Evolutionary conservation across 2,888 invertebrate species (phyloP), one percentile per base, ranked within the genome.

Genomic region (Napeogenes inachia): DNA sequence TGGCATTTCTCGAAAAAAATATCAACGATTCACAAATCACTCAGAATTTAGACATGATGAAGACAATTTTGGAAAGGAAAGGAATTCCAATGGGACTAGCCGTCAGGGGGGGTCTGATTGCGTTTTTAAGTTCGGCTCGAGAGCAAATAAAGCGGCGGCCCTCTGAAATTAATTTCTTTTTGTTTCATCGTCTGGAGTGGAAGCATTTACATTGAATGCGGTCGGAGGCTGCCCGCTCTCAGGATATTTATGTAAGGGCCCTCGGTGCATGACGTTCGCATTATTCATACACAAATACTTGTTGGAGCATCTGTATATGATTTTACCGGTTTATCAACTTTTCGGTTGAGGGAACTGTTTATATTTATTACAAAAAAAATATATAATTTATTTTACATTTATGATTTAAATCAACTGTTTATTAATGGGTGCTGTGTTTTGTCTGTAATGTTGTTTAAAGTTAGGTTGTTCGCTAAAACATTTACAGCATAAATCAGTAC

Each of bases 161-260:
- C 83, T 87, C 82, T 81, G 82, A 90, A 89, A 89, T 89, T 89
- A 89, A 90, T 89, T 89, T 90, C 70, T 85, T 89, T 89, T 89
- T 89, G 89, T 89, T 89, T 89, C 82, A 82, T 78, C 85, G 88
- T 89, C 87, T 88, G 87, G 82, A 81, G 83, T 79, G 82, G 79
- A 72, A 73, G 82, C 85, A 90, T 90, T 90, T 88, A 89, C 89
- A 90, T 90, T 90, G 87, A 90, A 89, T 89, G 87, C 85, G 84
- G 81, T 84, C 80, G 85, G 86, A 84, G 87, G 87, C 87, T 83
- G 85, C 82, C 78, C 79, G 83, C 79, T 85, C 80, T 79, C 81
- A 75, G 78, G 86, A 88, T 89, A 89, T 89, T 90, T 89, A 90
- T 90, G 88, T 87, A 80, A 80, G 81, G 87, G 79, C 84, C 80